Conservation (phyloP, 2,888 invertebrate species). For the Oxyteleia sp. region DNA sequence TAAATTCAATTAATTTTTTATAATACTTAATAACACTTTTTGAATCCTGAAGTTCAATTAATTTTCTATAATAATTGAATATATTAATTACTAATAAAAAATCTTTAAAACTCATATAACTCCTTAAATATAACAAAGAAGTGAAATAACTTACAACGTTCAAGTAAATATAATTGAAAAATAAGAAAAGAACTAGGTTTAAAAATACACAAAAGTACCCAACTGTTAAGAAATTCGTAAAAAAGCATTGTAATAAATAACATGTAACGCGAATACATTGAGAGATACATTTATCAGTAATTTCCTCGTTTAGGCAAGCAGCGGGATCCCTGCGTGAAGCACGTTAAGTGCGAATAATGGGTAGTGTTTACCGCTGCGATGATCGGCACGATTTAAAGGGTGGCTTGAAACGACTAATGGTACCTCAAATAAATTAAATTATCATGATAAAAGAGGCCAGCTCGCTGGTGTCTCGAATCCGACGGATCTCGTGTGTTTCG, state of each 20-base stretch:
- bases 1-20: too few species aligned
- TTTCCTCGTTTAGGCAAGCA: conserved; percentile 77
- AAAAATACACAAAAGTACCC: too few species aligned
- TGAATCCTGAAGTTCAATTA: too few species aligned
- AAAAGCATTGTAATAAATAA: conserved; percentile 23
- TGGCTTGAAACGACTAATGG: conserved; percentile 84
- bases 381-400: conserved; percentile 84
- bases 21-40: too few species aligned
- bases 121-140: too few species aligned
- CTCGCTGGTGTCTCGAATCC: conserved; percentile 58
- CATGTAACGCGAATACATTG: conserved; percentile 41
- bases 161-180: too few species aligned
- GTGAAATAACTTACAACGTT: too few species aligned
- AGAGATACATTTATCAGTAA: conserved; percentile 64
- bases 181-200: too few species aligned
- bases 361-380: conserved; percentile 84
- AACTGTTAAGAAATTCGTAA: too few species aligned
- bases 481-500: conserved; percentile 68
- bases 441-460: conserved; percentile 84
- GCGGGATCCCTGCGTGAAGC: conserved; percentile 75
- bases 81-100: too few species aligned
- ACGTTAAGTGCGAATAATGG: conserved; percentile 84
- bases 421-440: conserved; percentile 86
- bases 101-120: too few species aligned
- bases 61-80: too few species aligned